These are phyloP conservation scores for Macrostomum lignano DNA, from an alignment of 1,140 invertebrate genomes.

Conservation along the genomic window DNA sequence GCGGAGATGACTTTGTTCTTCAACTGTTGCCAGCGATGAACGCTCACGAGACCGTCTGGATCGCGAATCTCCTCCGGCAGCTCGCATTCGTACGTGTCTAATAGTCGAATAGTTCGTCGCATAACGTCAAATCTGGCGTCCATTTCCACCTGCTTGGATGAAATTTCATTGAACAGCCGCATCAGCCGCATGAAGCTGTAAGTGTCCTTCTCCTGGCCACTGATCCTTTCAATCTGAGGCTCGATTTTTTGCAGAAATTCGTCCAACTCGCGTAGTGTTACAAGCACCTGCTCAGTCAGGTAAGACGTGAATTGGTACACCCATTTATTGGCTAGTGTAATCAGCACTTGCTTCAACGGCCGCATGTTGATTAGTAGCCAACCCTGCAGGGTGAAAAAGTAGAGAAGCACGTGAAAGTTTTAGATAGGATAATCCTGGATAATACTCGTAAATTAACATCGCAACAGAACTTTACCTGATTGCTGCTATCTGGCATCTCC, in stretches of 20 bases:
- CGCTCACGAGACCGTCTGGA: constrained; percentile 16
- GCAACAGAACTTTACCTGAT: too few species aligned
- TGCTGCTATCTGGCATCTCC: too few species aligned
- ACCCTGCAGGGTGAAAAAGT: too few species aligned
- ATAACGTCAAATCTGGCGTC: constrained; percentile 24
- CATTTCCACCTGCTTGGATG: constrained; percentile 23
- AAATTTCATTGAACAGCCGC: constrained; percentile 27
- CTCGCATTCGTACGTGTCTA: constrained; percentile 24
- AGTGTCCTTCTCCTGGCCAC: constrained; percentile 24
- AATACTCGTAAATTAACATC: too few species aligned
- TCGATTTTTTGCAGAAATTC: constrained; percentile 23
- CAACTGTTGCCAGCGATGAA: constrained; percentile 22
- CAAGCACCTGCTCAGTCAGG: constrained; percentile 20
- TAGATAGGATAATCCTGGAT: too few species aligned
- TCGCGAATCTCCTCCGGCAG: constrained; percentile 16
- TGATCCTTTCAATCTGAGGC: constrained; percentile 27
- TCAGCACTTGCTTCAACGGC: constrained; percentile 25
- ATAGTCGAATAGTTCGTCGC: constrained; percentile 18
- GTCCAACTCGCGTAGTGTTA: constrained; percentile 18
- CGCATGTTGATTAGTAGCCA: constrained; percentile 24
- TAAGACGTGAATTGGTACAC: constrained; percentile 28
- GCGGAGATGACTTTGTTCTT: constrained; percentile 26
- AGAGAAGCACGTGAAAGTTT: background rate
- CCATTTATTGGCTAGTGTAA: constrained; percentile 24
- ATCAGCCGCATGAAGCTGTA: constrained; percentile 28